Base-by-base conservation (phyloP, 2,888 invertebrate genomes). In the Chrysomela aeneicollis region DNA sequence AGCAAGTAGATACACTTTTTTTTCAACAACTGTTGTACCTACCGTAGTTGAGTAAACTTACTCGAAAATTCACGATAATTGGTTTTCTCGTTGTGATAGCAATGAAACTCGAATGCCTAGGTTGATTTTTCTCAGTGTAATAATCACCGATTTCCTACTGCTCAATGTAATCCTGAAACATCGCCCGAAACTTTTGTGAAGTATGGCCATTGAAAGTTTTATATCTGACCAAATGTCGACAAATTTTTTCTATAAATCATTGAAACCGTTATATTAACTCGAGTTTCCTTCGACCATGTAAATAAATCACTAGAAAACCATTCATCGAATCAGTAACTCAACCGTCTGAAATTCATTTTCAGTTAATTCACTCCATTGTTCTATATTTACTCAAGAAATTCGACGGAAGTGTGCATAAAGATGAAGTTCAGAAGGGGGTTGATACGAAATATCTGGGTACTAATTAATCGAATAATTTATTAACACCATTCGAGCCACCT, bases 401-500 rank as follows among this genome's bases (percentile, higher is more conserved):
- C 42, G 42, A 15, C 4, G 1, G 6, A 42, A 42, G 42, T n/a
- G 42, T 15, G 12, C 6, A 15, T 6, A 42, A 42, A 42, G 42
- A 6, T 15, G 15, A 15, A 42, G 42, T 15, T 15, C 15, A 8
- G 15, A 15, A 15, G n/a, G 42, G 22, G 26, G 18, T 57, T 30
- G 9, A 26, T 21, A 57, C 47, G 22, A 57, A 57, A 57, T 57
- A 47, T 57, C n/a, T 6, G n/a, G 42, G 46, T 18, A 18, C 57
- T 46, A 57, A 57, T 57, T 57, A 57, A 57, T 57, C 46, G 57
- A 57, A 57, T 57, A 22, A 47, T 57, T 46, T 46, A 57, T 46
- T 57, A 57, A 47, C 57, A 22, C 37, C 46, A 47, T 57, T 57
- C 57, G 46, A 18, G 10, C 46, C 47, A 22, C 57, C 30, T 17